phyloP scores from a whole-genome alignment of 2,888 invertebrate genomes.

The Sarcophaga rosellei region DNA sequence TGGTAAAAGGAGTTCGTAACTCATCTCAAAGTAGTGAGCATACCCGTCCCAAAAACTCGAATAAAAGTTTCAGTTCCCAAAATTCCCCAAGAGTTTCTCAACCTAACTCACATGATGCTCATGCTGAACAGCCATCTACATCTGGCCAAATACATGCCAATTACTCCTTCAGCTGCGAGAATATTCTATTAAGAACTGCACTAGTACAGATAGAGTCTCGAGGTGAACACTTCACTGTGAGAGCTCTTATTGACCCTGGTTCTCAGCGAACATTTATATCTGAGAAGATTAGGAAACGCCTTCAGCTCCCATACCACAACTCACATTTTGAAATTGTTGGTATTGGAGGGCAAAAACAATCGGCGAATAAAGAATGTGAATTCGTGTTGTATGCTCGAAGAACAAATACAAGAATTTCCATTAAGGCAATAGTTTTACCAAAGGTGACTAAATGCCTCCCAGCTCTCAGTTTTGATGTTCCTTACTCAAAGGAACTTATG shows the following conservation, averaged over 20 bases:
- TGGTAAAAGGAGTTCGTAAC: neutral
- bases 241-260: no score
- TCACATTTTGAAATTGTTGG: no score
- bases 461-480: no score
- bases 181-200: neutral
- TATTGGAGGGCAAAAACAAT: constrained; percentile 27
- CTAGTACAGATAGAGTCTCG: neutral
- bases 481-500: no score
- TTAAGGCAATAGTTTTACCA: no score
- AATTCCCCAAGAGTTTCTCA: neutral
- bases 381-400: no score
- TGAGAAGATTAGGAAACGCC: neutral
- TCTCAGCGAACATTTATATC: neutral
- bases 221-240: neutral
- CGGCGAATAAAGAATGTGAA: no score
- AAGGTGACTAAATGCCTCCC: no score
- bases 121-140: neutral
- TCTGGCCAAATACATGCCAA: neutral
- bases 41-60: neutral
- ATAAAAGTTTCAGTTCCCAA: neutral
- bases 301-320: neutral
- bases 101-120: neutral
- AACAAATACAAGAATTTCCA: no score
- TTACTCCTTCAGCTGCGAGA: neutral
- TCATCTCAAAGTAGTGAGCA: neutral